Evolutionary conservation across 2,888 invertebrate species (phyloP).

Genomic region (Biston stratarius): DNA sequence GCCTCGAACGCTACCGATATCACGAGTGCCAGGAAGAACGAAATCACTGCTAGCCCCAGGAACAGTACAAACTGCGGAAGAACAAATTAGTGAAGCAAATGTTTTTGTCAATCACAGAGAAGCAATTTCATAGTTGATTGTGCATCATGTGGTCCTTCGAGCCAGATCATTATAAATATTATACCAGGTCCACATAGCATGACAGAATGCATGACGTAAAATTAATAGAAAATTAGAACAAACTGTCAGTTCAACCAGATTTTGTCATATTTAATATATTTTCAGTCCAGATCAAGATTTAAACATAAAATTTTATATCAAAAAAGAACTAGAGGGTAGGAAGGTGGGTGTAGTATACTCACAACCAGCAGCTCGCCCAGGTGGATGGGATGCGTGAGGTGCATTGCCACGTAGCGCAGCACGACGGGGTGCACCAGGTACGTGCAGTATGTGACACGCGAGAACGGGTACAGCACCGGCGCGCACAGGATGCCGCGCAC

Average conservation of each 20-base stretch:
- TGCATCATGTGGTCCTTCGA: no score
- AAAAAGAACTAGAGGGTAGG: neutral
- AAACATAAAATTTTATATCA: no score
- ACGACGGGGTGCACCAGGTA: conserved; percentile 94
- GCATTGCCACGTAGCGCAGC: conserved; percentile 92
- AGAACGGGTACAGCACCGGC: conserved; percentile 93
- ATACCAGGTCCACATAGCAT: no score
- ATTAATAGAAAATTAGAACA: no score
- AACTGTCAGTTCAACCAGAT: no score
- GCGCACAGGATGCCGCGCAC: conserved; percentile 91
- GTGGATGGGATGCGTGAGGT: conserved; percentile 93
- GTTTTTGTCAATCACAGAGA: neutral
- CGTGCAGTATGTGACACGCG: conserved; percentile 94
- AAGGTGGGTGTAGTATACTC: conserved; percentile 53
- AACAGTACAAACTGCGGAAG: conserved; percentile 90
- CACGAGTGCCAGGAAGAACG: conserved; percentile 91
- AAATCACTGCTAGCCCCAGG: conserved; percentile 93
- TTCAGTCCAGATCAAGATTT: no score
- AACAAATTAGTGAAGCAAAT: neutral
- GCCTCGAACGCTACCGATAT: conserved; percentile 94
- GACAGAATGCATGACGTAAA: no score
- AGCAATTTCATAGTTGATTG: no score
- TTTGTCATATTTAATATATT: no score
- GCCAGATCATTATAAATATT: no score
- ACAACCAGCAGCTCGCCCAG: conserved; percentile 92